phyloP scores from a whole-genome alignment of 1,140 invertebrate genomes.

The Cyphomyrmex costatus region DNA sequence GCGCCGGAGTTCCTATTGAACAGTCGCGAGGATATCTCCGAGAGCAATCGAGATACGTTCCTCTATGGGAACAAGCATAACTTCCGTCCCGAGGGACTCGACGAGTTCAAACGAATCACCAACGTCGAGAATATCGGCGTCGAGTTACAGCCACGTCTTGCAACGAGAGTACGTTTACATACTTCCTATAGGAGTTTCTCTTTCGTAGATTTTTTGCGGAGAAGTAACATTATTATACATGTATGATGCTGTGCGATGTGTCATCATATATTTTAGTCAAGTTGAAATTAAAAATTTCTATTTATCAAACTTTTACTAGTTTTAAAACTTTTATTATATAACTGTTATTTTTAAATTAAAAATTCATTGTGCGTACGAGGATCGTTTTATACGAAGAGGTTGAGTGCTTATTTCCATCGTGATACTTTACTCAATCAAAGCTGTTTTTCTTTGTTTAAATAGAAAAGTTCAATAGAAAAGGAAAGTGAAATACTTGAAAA shows the following conservation, averaged over 20 bases:
- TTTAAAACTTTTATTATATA: too few relatives aligned
- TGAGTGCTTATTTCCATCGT: background rate
- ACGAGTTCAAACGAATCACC: slow-evolving; percentile 37
- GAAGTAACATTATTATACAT: background rate
- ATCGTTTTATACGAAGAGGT: background rate
- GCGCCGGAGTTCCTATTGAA: slow-evolving; percentile 55
- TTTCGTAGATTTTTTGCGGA: background rate
- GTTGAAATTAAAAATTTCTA: slow-evolving; percentile 26
- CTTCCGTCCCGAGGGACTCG: slow-evolving; percentile 32
- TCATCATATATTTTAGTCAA: background rate
- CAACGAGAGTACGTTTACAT: slow-evolving; percentile 56
- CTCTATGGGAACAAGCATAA: slow-evolving; percentile 60
- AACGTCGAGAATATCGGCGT: slow-evolving; percentile 56
- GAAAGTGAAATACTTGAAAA: background rate
- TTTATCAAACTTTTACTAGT: too few relatives aligned
- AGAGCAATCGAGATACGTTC: slow-evolving; percentile 16
- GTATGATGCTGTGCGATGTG: background rate
- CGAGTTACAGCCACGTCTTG: slow-evolving; percentile 34
- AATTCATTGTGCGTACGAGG: background rate
- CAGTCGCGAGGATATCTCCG: slow-evolving; percentile 48
- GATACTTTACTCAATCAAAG: background rate
- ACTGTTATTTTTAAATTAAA: slow-evolving; percentile 26
- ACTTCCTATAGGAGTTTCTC: background rate
- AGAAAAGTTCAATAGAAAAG: background rate
- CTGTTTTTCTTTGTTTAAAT: background rate